phyloP scores from a whole-genome alignment of 2,797 vertebrate genomes.

The Otolemur crassicaudatus region DNA sequence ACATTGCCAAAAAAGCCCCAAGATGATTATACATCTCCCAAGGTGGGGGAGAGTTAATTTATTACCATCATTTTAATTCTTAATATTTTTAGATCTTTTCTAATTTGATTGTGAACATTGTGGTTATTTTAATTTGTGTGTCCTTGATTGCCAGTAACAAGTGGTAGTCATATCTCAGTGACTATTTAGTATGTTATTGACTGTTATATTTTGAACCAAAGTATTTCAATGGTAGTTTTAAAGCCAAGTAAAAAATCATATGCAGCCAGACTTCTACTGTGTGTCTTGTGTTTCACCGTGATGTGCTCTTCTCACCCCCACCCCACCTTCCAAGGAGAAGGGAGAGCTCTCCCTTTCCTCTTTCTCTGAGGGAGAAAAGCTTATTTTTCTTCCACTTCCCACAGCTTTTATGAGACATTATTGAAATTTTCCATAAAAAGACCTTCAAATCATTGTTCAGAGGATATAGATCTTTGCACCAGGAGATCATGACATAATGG shows the following conservation, averaged over 20 bases:
- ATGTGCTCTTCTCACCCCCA: no score
- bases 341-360: background rate
- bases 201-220: background rate
- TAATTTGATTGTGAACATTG: background rate
- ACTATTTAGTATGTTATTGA: slow-evolving; percentile 43
- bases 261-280: background rate
- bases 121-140: background rate
- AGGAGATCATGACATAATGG: background rate
- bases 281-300: background rate
- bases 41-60: background rate
- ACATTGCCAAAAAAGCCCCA: background rate
- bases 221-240: slow-evolving; percentile 16
- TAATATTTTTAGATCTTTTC: background rate
- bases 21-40: background rate
- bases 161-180: background rate
- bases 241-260: background rate
- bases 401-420: background rate
- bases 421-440: slow-evolving; percentile 13
- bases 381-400: background rate
- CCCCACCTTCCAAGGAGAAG: background rate
- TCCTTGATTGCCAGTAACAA: background rate
- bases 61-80: background rate
- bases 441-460: background rate
- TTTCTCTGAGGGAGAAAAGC: background rate
- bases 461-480: background rate